Base-by-base conservation (phyloP, 2,888 invertebrate genomes). In the Palloptera scutellata region DNA sequence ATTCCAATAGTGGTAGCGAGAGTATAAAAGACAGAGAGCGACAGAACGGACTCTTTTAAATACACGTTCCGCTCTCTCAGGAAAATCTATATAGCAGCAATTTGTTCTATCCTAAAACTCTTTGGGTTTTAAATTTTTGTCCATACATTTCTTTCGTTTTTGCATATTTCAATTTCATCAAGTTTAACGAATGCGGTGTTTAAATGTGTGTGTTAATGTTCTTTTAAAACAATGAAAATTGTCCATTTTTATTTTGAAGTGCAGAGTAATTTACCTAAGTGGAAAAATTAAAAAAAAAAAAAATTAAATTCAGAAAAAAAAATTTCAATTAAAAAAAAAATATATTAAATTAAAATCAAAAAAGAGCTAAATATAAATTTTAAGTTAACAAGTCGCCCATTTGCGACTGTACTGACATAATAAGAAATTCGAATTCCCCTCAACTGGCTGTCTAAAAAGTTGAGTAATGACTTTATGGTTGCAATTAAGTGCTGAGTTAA, bases 251-350 rank as follows among this genome's bases (percentile, higher is more conserved):
- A 68, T 15, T 48, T 58, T 45, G 66, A 45, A 20, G 55, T 30
- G 30, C 30, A 77, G 79, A 77, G 78, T 82, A 81, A 81, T 82
- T 83, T 77, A 81, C 82, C 83, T 83, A 82, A 74, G 72, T 68
- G 61, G 53, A 66, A 58, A 43, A 63, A 51, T 17, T 51, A 60
- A 72, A 59, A 68, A 67, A 63, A 60, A 12, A 70, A 68, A 68
- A 66, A 54, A 13, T 51, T 63, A 43, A 53, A 53, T 58, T 55
- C 13, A 19, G 53, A 12, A 61, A 41, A 20, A 43, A 42, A 40
- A 48, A 66, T 40, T 41, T 53, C 1, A 58, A 51, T 13, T 61
- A 57, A 42, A 20, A 43, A 67, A 52, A 20, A 69, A 57, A 45
- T 45, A 11, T 54, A 60, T 11, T 41, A 54, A 60, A n/a, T 30